Evolutionary conservation across 2,113 vertebrate genomes (phyloP).

Genomic region (Ciconia boyciana): DNA sequence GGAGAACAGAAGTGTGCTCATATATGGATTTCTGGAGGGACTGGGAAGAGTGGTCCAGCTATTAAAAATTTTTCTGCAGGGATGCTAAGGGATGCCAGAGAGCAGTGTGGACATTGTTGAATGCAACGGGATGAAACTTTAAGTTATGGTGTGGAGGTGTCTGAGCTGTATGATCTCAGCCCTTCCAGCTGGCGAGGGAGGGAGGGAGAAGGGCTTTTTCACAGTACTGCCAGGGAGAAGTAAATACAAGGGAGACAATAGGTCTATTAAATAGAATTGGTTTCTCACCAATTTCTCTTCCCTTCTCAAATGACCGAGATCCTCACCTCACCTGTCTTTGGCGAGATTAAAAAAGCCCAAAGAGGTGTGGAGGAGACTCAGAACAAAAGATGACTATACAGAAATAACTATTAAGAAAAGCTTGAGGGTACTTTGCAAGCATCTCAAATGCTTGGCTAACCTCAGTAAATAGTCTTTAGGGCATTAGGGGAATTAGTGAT

Average conservation of each 20-base stretch:
- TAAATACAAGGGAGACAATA: neutral
- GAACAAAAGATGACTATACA: neutral
- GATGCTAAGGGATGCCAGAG: neutral
- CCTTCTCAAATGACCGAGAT: neutral
- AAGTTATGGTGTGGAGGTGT: neutral
- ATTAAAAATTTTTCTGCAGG: neutral
- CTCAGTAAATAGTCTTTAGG: neutral
- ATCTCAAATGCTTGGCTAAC: neutral
- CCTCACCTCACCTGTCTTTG: neutral
- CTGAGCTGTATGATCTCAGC: neutral
- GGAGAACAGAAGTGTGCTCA: neutral
- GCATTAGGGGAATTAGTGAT: neutral
- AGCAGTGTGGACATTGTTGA: neutral
- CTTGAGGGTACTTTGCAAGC: neutral
- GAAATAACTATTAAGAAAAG: conserved; percentile 6
- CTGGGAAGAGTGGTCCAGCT: neutral
- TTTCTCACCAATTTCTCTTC: conserved; percentile 27
- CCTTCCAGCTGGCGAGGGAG: neutral
- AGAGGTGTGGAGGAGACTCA: neutral
- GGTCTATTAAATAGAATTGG: conserved; percentile 4
- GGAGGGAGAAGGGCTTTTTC: neutral
- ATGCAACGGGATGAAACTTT: neutral
- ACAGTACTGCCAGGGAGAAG: neutral
- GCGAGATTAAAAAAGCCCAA: neutral
- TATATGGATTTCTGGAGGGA: neutral